phyloP scores from a whole-genome alignment of 2,113 vertebrate genomes.

The Catagonus wagneri region DNA sequence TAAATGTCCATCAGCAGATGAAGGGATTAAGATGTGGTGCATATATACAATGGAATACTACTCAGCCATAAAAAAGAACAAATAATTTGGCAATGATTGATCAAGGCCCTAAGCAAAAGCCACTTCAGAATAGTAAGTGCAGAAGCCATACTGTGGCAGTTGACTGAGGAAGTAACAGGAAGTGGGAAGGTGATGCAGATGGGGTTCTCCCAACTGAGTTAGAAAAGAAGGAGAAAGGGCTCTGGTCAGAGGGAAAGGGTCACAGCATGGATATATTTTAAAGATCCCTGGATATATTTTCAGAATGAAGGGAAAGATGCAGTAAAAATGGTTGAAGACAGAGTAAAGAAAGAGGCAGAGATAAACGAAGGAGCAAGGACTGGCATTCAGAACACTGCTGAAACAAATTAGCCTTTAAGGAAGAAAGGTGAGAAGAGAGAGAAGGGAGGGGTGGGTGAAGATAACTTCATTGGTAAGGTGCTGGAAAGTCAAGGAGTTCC shows the following conservation, averaged over 20 bases:
- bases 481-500: background rate
- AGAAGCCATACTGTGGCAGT: background rate
- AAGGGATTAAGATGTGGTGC: no score
- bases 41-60: no score
- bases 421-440: background rate
- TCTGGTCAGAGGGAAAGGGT: background rate
- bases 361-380: background rate
- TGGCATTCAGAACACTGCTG: background rate
- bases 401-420: background rate
- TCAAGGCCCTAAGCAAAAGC: background rate
- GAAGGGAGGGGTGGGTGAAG: background rate
- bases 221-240: slow-evolving; percentile 5
- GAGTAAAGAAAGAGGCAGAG: background rate
- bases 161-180: background rate
- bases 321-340: slow-evolving; percentile 10
- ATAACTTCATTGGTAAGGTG: background rate
- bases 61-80: no score
- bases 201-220: background rate
- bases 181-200: background rate
- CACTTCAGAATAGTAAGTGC: background rate
- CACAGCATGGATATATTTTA: background rate
- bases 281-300: slow-evolving; percentile 2
- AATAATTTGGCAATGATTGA: background rate
- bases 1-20: no score
- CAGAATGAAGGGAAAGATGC: slow-evolving; percentile 30